phyloP scores from a whole-genome alignment of 2,888 invertebrate species.

The Drosophila neutralis region DNA sequence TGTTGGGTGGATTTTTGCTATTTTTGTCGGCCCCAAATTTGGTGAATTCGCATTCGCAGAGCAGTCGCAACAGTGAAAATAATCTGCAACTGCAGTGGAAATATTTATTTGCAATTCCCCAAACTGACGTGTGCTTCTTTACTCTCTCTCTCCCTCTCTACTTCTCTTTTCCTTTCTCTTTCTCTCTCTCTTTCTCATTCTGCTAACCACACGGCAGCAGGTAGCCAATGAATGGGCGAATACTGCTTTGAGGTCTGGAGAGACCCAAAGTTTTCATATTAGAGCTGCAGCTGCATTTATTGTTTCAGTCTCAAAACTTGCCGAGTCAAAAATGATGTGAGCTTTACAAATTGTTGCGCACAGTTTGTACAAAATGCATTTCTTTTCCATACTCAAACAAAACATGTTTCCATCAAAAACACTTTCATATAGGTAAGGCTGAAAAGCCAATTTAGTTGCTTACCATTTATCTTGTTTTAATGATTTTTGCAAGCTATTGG shows the following conservation, averaged over 20 bases:
- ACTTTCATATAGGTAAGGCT: background rate
- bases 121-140: conserved; percentile 63
- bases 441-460: background rate
- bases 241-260: conserved; percentile 8
- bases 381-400: background rate
- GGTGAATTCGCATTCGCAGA: conserved; percentile 25
- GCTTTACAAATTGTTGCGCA: conserved; percentile 32
- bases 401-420: background rate
- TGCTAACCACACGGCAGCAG: conserved; percentile 34
- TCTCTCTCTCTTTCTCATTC: too few species aligned
- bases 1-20: conserved; percentile 5
- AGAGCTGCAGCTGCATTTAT: conserved; percentile 56
- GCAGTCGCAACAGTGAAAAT: conserved; percentile 63
- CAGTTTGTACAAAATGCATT: conserved; percentile 6
- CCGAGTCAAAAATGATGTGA: conserved; percentile 15
- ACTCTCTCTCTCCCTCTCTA: background rate
- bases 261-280: conserved; percentile 50
- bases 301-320: conserved; percentile 58
- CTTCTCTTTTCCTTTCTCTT: background rate
- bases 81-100: conserved; percentile 81
- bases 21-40: conserved; percentile 43
- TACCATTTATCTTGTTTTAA: background rate
- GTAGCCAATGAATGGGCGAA: conserved; percentile 28
- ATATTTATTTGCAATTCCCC: conserved; percentile 82
- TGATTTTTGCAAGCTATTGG: background rate